These are phyloP conservation scores for Oceanodroma leucorhoa DNA, from an alignment of 2,797 vertebrate genomes.

Conservation along the genomic window DNA sequence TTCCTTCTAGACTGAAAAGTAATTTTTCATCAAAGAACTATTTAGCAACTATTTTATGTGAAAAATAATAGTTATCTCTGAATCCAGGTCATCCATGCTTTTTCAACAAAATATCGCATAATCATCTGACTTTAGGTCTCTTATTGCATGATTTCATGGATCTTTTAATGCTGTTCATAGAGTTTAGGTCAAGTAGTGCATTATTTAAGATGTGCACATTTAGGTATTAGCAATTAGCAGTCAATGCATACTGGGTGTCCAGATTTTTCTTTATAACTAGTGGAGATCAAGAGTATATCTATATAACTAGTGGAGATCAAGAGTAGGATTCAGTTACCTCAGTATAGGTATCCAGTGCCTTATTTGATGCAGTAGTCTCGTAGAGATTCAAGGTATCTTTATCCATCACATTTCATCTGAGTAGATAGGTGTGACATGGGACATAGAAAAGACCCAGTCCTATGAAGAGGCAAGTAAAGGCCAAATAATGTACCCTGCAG, in stretches of 20 bases:
- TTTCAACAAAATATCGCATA: not conserved
- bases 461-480: not conserved
- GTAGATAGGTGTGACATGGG: not conserved
- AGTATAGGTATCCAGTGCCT: not conserved
- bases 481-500: not conserved
- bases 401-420: not conserved
- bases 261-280: not conserved
- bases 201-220: not conserved
- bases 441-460: not conserved
- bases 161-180: not conserved
- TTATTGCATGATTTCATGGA: not conserved
- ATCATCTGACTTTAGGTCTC: not conserved
- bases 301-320: not conserved
- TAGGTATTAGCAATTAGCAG: not conserved
- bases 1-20: not conserved
- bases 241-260: not conserved
- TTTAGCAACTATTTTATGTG: not conserved
- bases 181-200: not conserved
- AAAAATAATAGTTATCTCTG: not conserved
- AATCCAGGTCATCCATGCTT: not conserved
- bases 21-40: not conserved
- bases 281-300: not conserved
- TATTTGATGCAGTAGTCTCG: not conserved
- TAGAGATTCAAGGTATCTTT: not conserved
- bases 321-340: not conserved